Conservation (phyloP, 2,888 invertebrate species). For the Plemyria rubiginata region DNA sequence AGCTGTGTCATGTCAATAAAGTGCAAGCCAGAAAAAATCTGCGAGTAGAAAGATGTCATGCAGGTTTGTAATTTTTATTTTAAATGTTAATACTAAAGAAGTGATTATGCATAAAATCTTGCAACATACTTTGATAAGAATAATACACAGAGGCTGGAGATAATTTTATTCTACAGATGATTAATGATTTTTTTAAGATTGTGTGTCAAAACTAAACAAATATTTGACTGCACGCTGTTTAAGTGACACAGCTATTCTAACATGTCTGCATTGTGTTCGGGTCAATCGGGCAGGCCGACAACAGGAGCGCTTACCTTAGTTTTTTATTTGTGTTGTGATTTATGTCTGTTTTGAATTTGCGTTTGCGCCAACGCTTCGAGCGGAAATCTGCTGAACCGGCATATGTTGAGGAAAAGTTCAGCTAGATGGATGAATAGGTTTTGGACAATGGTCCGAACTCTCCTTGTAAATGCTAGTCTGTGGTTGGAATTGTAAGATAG, state of each 20-base stretch:
- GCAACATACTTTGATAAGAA: too few species aligned
- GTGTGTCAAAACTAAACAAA: too few species aligned
- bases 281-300: slow-evolving; percentile 64
- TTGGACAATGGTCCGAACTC: slow-evolving; percentile 22
- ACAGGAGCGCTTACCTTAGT: slow-evolving; percentile 84
- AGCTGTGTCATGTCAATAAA: too few species aligned
- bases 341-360: slow-evolving; percentile 82
- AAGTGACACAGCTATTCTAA: slow-evolving; percentile 1
- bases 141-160: too few species aligned
- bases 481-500: neutral
- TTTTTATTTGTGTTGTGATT: slow-evolving; percentile 83
- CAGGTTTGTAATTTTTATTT: too few species aligned
- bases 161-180: too few species aligned
- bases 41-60: too few species aligned
- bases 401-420: slow-evolving; percentile 58
- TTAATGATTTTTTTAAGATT: too few species aligned
- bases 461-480: slow-evolving; percentile 8
- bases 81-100: too few species aligned
- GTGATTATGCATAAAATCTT: too few species aligned
- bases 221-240: neutral
- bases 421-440: slow-evolving; percentile 34
- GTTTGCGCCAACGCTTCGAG: slow-evolving; percentile 74
- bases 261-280: slow-evolving; percentile 9
- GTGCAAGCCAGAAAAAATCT: too few species aligned
- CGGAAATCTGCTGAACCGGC: slow-evolving; percentile 60